These are phyloP conservation scores for Antidorcas marsupialis DNA, from an alignment of 2,113 vertebrate genomes.

Conservation along the genomic window DNA sequence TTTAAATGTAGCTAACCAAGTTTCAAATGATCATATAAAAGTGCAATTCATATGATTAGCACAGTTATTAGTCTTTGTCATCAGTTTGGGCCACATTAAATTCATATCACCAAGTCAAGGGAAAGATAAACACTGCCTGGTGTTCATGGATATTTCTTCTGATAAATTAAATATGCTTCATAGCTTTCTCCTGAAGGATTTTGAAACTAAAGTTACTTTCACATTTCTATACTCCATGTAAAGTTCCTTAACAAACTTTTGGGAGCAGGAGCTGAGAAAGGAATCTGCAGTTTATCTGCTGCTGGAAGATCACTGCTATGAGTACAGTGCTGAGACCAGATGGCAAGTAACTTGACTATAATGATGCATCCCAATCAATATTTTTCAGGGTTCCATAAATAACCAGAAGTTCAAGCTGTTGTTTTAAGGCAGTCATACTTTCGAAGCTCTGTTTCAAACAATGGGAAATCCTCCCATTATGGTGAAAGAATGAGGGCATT, in stretches of 20 bases:
- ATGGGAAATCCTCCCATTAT: background rate
- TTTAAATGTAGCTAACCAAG: background rate
- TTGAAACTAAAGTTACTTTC: background rate
- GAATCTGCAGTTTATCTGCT: constrained; percentile 1
- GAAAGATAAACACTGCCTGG: background rate
- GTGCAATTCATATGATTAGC: background rate
- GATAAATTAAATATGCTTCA: constrained; percentile 1
- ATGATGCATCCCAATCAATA: constrained; percentile 66
- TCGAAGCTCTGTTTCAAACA: constrained; percentile 35
- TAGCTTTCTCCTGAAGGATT: background rate
- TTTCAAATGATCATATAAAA: background rate
- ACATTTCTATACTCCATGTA: background rate
- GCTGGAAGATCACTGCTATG: background rate
- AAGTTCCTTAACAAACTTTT: background rate
- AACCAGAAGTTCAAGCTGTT: constrained; percentile 69
- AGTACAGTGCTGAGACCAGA: constrained; percentile 59
- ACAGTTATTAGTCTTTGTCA: background rate
- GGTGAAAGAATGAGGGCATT: background rate
- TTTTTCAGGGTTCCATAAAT: constrained; percentile 61
- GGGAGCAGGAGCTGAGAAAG: background rate
- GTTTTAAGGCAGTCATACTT: constrained; percentile 24
- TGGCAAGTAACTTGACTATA: constrained; percentile 62
- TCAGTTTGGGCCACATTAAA: background rate
- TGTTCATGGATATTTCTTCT: background rate
- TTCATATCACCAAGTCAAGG: background rate